Conservation (phyloP, 2,888 invertebrate species). For the Carpatolechia fugitivella region DNA sequence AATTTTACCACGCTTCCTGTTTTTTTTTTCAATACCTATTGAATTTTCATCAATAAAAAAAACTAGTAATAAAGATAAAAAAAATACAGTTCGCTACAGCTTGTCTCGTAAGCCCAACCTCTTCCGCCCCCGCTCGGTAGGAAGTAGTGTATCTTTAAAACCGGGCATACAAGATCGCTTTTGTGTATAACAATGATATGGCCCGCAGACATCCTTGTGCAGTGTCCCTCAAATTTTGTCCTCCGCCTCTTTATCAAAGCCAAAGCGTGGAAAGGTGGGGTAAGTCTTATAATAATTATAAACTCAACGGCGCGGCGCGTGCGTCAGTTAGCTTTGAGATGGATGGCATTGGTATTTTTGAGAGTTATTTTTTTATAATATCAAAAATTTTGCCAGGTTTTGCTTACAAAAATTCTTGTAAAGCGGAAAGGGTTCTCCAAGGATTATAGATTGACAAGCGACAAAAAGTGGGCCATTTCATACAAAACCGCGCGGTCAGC, state of each 20-base stretch:
- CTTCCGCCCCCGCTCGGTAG: slow-evolving; percentile 33
- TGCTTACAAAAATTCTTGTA: too few species aligned
- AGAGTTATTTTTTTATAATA: not conserved
- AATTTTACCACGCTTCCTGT: too few species aligned
- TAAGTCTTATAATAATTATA: not conserved
- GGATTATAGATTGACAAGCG: too few species aligned
- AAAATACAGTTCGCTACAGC: too few species aligned
- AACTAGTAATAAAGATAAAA: too few species aligned
- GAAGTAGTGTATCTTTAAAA: slow-evolving; percentile 59
- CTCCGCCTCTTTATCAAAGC: slow-evolving; percentile 1
- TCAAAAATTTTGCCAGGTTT: too few species aligned
- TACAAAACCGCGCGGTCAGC: too few species aligned
- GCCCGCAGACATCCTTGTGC: slow-evolving; percentile 31
- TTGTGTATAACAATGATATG: slow-evolving; percentile 49
- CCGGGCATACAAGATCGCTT: slow-evolving; percentile 60
- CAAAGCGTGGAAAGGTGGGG: not conserved
- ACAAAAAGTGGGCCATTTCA: too few species aligned
- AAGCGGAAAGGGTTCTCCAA: too few species aligned
- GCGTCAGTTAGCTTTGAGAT: not conserved
- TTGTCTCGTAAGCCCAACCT: not conserved
- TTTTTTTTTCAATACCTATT: too few species aligned
- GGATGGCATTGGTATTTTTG: not conserved
- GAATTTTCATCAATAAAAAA: too few species aligned
- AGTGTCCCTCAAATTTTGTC: slow-evolving; percentile 7
- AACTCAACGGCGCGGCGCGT: not conserved